A percentile compares a stretch with the other conserved stretches of the same genome.
Conservation (phyloP, 2,113 vertebrate species). For the Strix uralensis region DNA sequence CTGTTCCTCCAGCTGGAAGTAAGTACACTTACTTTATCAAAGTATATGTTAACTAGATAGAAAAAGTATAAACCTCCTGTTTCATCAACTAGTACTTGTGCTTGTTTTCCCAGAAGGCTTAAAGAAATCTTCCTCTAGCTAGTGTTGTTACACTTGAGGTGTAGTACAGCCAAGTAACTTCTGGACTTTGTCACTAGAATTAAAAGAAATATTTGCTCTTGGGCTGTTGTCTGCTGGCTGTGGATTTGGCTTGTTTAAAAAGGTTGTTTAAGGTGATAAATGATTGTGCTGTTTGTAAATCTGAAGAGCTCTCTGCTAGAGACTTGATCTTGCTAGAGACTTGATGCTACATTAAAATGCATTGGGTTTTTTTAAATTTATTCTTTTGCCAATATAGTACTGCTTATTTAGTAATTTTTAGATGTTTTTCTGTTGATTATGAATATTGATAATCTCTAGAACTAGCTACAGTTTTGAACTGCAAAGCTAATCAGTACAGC, state of each 20-base stretch:
- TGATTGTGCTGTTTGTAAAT: background rate
- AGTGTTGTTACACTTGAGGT: background rate
- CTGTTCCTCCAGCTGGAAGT: conserved; percentile 97
- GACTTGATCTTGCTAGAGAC: background rate
- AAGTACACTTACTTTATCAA: conserved; percentile 65
- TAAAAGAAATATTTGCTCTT: background rate
- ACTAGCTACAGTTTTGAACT: background rate
- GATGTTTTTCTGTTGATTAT: background rate
- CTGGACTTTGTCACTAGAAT: background rate
- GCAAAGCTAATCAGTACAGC: background rate
- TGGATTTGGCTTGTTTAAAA: background rate
- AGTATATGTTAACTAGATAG: background rate
- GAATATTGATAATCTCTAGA: background rate
- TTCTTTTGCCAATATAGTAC: background rate
- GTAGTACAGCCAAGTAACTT: background rate
- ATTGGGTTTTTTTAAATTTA: background rate
- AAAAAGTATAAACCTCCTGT: background rate
- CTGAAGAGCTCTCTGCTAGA: background rate
- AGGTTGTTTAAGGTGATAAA: background rate
- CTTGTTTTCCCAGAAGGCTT: background rate
- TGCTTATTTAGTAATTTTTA: background rate
- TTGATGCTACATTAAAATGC: background rate
- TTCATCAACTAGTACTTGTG: background rate
- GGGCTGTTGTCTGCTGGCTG: background rate
- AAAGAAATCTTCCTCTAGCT: background rate